Evolutionary conservation across 2,113 vertebrate species (phyloP), one percentile per base, ranked within the genome.

Genomic region (Bagarius yarrelli): DNA sequence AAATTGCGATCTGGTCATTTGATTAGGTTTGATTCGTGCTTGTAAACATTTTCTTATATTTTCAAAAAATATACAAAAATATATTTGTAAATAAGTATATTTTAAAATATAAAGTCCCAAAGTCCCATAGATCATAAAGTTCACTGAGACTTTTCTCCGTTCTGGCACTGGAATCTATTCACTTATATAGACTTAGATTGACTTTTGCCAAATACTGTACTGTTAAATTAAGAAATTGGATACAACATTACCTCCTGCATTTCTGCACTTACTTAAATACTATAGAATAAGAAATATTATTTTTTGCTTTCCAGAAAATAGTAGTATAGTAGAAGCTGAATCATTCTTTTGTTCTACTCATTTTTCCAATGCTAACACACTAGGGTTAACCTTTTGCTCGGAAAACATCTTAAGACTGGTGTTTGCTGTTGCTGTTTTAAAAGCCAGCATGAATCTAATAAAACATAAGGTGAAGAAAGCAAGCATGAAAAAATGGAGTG

Each of bases 341-440:
- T 56, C 21, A 72, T 50, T 74, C n/a, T n/a, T 40, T 44, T 78
- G 44, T 19, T 56, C 27, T 12, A 69, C 47, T 50, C 30, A 64
- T 82, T 79, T 70, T 21, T 76, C 66, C 69, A 23, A 36, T 30
- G 47, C 80, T 78, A 30, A 61, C 34, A 79, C 34, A 56, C 40
- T n/a, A 70, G 63, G 80, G 69, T 71, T 70, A 71, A 85, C 70
- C 70, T 85, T 82, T 79, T 27, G 19, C 76, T 75, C 47, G 67
- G 76, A 70, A 32, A 11, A 19, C 12, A 44, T 44, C 34, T 69
- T 25, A 16, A 19, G 15, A 44, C 23, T 69, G 11, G 3, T 44
- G 14, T 16, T 8, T 69, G 12, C 16, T 0, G 0, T 4, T 25
- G 11, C 44, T 40, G 5, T 13, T 18, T 40, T 40, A 23, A 32